Evolutionary conservation across 2,888 invertebrate species (phyloP).

Genomic region (Cremastinae sp.): DNA sequence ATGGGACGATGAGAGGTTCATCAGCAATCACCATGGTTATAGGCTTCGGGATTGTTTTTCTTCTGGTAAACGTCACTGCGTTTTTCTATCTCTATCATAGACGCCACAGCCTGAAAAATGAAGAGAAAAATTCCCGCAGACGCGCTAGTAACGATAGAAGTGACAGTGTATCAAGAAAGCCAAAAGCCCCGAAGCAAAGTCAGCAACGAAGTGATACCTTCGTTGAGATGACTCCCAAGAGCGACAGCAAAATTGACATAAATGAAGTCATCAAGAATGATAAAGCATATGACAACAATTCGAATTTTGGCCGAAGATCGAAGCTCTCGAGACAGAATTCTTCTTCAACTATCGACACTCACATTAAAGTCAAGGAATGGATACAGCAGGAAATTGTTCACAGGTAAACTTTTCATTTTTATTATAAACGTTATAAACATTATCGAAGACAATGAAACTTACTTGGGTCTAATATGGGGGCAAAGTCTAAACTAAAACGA

Average conservation of each 20-base stretch:
- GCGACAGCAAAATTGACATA: constrained; percentile 78
- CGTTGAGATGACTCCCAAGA: constrained; percentile 81
- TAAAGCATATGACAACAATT: constrained; percentile 79
- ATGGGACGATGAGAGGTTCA: constrained; percentile 74
- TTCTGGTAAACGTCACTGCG: constrained; percentile 87
- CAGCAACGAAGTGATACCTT: constrained; percentile 80
- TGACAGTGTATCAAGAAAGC: constrained; percentile 74
- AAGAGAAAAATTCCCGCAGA: constrained; percentile 81
- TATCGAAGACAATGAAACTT: no score
- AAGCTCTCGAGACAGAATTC: constrained; percentile 88
- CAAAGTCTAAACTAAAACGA: no score
- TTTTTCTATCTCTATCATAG: constrained; percentile 86
- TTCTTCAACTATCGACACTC: constrained; percentile 90
- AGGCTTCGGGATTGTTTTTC: constrained; percentile 85
- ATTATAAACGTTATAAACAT: no score
- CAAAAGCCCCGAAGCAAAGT: constrained; percentile 70
- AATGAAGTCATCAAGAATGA: constrained; percentile 79
- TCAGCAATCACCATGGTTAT: constrained; percentile 79
- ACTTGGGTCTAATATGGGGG: no score
- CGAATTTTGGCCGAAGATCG: constrained; percentile 83
- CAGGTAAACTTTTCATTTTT: constrained; percentile 74
- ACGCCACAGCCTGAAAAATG: constrained; percentile 82
- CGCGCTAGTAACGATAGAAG: constrained; percentile 81
- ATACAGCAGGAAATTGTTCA: constrained; percentile 90
- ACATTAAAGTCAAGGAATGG: constrained; percentile 93